phyloP scores from a whole-genome alignment of 2,888 invertebrate genomes.

The Rhingia campestris region DNA sequence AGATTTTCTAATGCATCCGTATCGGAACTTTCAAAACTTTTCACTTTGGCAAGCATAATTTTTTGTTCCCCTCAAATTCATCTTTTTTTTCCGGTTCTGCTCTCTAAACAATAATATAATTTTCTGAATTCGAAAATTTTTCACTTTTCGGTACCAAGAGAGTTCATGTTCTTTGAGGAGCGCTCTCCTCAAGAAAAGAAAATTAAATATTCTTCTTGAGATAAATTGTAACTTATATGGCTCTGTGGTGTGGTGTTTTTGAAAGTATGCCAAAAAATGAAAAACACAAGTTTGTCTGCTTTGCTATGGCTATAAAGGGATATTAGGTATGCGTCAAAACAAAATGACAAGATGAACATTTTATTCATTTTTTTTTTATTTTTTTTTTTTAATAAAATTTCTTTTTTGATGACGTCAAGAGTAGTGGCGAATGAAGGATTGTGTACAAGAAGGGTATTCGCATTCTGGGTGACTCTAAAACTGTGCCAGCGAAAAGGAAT shows the following conservation, averaged over 20 bases:
- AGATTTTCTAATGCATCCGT: constrained; percentile 61
- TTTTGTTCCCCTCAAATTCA: constrained; percentile 10
- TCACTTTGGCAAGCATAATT: constrained; percentile 63
- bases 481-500: no score
- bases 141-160: not conserved
- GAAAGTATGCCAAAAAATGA: constrained; percentile 54
- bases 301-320: constrained; percentile 2
- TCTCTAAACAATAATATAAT: constrained; percentile 55
- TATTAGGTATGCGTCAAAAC: constrained; percentile 41
- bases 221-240: constrained; percentile 40
- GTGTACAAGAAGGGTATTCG: no score
- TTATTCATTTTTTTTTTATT: constrained; percentile 23
- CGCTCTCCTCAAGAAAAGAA: constrained; percentile 16
- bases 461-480: no score
- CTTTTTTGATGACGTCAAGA: constrained; percentile 35
- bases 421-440: not conserved
- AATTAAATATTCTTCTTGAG: constrained; percentile 23
- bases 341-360: constrained; percentile 26
- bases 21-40: constrained; percentile 57
- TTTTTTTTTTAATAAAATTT: not conserved
- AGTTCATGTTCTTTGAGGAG: constrained; percentile 30
- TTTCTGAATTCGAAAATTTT: constrained; percentile 39
- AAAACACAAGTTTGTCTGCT: constrained; percentile 48
- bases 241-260: constrained; percentile 43
- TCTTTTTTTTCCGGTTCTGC: constrained; percentile 50